A percentile compares a stretch with the other conserved stretches of the same genome.
Evolutionary conservation across 2,888 invertebrate genomes (phyloP).

Genomic region (Lepidochitona cinerea): DNA sequence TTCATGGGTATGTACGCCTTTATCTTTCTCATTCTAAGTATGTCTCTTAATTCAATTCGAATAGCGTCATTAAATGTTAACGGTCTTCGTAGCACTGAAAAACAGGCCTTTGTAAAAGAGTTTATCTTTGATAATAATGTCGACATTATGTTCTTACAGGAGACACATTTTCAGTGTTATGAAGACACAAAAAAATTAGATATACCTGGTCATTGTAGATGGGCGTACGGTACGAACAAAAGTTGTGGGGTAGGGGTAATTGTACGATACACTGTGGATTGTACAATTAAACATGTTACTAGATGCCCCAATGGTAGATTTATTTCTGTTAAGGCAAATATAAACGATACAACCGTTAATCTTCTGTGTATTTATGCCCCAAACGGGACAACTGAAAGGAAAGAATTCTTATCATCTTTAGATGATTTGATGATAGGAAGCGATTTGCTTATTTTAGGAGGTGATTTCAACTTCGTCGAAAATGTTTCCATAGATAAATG

Average conservation of each 20-base stretch:
- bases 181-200: background rate
- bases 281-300: too few species aligned
- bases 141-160: background rate
- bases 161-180: background rate
- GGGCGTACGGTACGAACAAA: background rate
- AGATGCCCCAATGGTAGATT: background rate
- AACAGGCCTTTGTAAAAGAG: background rate
- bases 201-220: background rate
- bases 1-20: background rate
- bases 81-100: background rate
- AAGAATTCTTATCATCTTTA: background rate
- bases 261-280: background rate
- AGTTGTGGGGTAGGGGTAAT: background rate
- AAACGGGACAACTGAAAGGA: background rate
- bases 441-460: slow-evolving; percentile 13
- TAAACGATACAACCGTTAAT: background rate
- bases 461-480: slow-evolving; percentile 26
- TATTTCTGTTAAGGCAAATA: background rate
- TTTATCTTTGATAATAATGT: background rate
- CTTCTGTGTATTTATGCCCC: background rate
- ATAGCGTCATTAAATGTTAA: background rate
- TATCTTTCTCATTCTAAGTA: background rate
- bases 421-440: background rate
- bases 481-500: slow-evolving; percentile 15
- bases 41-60: too few species aligned